These are phyloP conservation scores for Cydia strobilella DNA, from an alignment of 1,140 invertebrate genomes.

Conservation along the genomic window DNA sequence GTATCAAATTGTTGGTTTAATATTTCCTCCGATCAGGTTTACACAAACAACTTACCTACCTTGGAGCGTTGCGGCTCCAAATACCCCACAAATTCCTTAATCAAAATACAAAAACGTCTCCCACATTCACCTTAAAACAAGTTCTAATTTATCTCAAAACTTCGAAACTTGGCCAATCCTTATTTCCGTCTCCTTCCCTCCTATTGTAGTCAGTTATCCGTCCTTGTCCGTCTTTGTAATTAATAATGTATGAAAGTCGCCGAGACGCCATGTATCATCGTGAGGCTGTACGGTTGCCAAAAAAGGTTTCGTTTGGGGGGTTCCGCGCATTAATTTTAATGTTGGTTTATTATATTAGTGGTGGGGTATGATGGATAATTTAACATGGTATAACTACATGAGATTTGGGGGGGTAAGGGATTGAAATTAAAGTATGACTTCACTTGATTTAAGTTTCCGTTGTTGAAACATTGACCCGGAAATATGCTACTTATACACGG, in stretches of 20 bases:
- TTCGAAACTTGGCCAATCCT: conserved; percentile 46
- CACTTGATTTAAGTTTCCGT: too few species aligned
- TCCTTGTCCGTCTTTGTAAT: conserved; percentile 50
- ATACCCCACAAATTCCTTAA: conserved; percentile 16
- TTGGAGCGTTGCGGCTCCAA: neutral
- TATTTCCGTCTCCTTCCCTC: conserved; percentile 36
- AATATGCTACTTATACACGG: too few species aligned
- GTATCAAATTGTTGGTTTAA: too few species aligned
- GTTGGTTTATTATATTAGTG: neutral
- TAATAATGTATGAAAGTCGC: conserved; percentile 63
- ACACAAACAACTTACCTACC: neutral
- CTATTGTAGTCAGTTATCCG: conserved; percentile 12
- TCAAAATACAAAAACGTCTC: conserved; percentile 20
- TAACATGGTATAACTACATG: too few species aligned
- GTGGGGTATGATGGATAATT: too few species aligned
- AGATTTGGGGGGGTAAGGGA: too few species aligned
- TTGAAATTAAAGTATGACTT: too few species aligned
- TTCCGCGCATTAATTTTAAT: conserved; percentile 9
- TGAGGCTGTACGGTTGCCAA: conserved; percentile 50
- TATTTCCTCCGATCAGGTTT: too few species aligned
- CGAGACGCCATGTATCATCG: conserved; percentile 53
- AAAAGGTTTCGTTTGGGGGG: conserved; percentile 41
- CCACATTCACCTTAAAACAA: conserved; percentile 16
- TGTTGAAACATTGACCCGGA: too few species aligned
- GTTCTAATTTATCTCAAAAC: conserved; percentile 39